Evolutionary conservation across 2,113 vertebrate species (phyloP).

Genomic region (Xiphophorus couchianus): DNA sequence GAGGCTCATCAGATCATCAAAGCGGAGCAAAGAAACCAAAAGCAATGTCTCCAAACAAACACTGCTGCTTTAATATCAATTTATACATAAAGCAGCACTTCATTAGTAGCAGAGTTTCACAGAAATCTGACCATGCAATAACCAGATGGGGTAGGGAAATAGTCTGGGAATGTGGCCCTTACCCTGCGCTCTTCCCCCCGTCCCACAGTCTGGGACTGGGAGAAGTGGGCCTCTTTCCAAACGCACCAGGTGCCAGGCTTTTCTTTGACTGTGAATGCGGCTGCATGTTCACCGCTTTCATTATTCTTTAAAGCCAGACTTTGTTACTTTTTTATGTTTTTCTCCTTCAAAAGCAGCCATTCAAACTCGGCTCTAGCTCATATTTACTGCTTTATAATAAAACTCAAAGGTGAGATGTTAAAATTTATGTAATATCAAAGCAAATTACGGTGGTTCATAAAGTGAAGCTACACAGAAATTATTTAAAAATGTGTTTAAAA

Average conservation of each 20-base stretch:
- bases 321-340: background rate
- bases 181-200: constrained; percentile 5
- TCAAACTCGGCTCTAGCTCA: background rate
- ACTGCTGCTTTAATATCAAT: constrained; percentile 38
- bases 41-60: constrained; percentile 31
- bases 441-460: background rate
- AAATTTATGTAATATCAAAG: background rate
- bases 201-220: constrained; percentile 48
- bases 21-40: constrained; percentile 17
- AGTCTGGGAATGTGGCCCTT: constrained; percentile 73
- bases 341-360: background rate
- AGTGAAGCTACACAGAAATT: background rate
- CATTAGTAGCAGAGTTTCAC: constrained; percentile 73
- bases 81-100: constrained; percentile 57
- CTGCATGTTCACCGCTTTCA: constrained; percentile 17
- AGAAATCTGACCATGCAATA: constrained; percentile 69
- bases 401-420: background rate
- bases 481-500: background rate
- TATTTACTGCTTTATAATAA: background rate
- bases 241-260: constrained; percentile 51
- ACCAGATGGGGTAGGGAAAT: constrained; percentile 71
- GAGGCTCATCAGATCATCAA: background rate
- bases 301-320: constrained; percentile 11
- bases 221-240: constrained; percentile 59
- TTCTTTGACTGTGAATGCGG: constrained; percentile 29